Conservation (phyloP, 2,888 invertebrate species). For the Aplocera efformata region DNA sequence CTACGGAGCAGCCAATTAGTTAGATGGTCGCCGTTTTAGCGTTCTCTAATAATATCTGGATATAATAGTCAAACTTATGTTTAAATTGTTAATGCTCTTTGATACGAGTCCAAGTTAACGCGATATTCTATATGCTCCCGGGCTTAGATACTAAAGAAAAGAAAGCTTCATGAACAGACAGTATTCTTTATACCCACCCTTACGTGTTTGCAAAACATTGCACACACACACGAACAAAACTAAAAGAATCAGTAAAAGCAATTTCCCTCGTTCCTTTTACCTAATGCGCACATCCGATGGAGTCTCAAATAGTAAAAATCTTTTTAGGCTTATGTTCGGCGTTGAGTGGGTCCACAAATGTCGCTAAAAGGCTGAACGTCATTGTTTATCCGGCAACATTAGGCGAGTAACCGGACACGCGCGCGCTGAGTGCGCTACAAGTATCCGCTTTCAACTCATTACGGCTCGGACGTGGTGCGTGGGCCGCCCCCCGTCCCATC, state of each 20-base stretch:
- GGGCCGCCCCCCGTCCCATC: slow-evolving; percentile 48
- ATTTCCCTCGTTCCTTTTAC: slow-evolving; percentile 33
- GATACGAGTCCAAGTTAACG: no score
- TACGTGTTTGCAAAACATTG: neutral
- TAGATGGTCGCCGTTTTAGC: no score
- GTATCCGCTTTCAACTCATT: slow-evolving; percentile 81
- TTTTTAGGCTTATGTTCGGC: slow-evolving; percentile 78
- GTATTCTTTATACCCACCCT: no score
- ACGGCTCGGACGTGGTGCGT: slow-evolving; percentile 78
- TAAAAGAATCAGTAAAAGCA: slow-evolving; percentile 17
- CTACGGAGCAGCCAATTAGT: no score
- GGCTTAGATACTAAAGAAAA: no score
- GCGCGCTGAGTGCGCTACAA: slow-evolving; percentile 79
- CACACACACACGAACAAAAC: slow-evolving; percentile 3
- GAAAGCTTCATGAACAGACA: no score
- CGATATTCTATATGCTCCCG: no score
- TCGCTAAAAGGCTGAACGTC: slow-evolving; percentile 81
- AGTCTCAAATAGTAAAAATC: slow-evolving; percentile 73
- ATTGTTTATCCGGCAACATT: slow-evolving; percentile 80
- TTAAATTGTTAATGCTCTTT: no score
- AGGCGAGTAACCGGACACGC: slow-evolving; percentile 81
- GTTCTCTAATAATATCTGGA: no score
- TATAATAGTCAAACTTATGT: no score
- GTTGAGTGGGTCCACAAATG: slow-evolving; percentile 80
- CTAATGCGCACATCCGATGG: slow-evolving; percentile 56